Base-by-base conservation (phyloP, 2,113 vertebrate genomes). In the Isichthys henryi region DNA sequence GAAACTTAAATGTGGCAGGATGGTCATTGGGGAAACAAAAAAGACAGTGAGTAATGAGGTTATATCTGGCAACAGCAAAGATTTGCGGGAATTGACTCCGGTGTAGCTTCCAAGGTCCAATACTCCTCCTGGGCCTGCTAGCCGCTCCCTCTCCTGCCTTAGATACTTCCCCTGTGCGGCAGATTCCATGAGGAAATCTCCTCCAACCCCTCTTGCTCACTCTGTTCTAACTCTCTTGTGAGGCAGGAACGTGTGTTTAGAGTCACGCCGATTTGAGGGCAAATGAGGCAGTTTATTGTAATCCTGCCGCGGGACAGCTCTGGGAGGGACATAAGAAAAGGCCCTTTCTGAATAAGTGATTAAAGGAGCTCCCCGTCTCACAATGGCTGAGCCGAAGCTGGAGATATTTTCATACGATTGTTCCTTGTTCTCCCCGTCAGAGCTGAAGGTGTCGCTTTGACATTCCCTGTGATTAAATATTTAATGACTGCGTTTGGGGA, bases 401-500 rank as follows among this genome's bases (percentile, higher is more conserved):
- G 21, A 88, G 52, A 58, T n/a, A 13, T 46, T 86, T 86, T 53
- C 82, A 46, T 48, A 11, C 13, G 86, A 39, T 17, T 46, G 52
- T 66, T 45, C 56, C 86, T 46, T 88, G 52, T 62, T 88, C 56
- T 87, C 52, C 53, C 39, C 35, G 17, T 58, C 56, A 35, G 86
- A 58, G 56, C 52, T 45, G 31, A 58, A 62, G 39, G 87, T 88
- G 53, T 39, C 10, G 52, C 56, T 66, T 23, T 23, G 35, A 19
- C 87, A 88, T 58, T 62, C 56, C 19, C 39, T 88, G 48, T 66
- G 87, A 66, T 66, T 27, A 88, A 88, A 88, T 66, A 88, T 88
- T 88, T 39, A 88, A 58, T 4, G 52, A 17, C 53, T 43, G 52
- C 52, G 11, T 62, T n/a, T 49, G 13, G 56, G 56, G 87, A 87